These are phyloP conservation scores for Lissonota sp. DNA, from an alignment of 2,888 invertebrate species.

Conservation along the genomic window DNA sequence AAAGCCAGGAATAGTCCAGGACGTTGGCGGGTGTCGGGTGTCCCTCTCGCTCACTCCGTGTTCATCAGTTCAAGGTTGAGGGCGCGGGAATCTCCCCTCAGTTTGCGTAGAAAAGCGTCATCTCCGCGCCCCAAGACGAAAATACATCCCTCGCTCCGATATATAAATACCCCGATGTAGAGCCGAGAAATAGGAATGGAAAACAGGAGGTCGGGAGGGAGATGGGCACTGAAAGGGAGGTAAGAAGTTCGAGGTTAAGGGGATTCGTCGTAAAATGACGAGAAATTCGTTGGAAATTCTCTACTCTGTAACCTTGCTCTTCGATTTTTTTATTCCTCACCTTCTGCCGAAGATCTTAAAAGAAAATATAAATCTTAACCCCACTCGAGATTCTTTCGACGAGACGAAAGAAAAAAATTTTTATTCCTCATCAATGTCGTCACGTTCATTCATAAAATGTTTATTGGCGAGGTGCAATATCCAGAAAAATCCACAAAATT, in stretches of 20 bases:
- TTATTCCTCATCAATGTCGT: neutral
- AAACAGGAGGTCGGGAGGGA: conserved; percentile 34
- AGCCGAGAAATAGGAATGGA: conserved; percentile 45
- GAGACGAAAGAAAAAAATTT: conserved; percentile 13
- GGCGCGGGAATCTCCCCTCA: conserved; percentile 67
- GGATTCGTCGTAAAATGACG: conserved; percentile 50
- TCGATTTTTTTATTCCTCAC: conserved; percentile 45
- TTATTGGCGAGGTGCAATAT: neutral
- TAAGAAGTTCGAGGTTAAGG: conserved; percentile 42
- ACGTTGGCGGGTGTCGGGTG: conserved; percentile 58
- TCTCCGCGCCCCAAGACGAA: conserved; percentile 69
- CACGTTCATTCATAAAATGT: conserved; percentile 21
- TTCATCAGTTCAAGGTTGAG: conserved; percentile 82
- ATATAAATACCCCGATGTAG: conserved; percentile 75
- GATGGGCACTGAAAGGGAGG: neutral
- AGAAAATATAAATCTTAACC: conserved; percentile 45
- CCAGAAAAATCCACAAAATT: neutral
- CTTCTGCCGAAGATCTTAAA: conserved; percentile 24
- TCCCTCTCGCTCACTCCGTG: conserved; percentile 59
- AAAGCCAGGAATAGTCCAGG: conserved; percentile 66
- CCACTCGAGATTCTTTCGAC: neutral
- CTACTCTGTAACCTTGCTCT: conserved; percentile 71
- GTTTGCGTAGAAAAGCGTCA: conserved; percentile 47
- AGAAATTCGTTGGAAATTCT: conserved; percentile 66
- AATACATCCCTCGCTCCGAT: conserved; percentile 76